Percentiles rank a stretch among this genome's conserved stretches.
These are phyloP conservation scores for Cheumatopsyche charites DNA, from an alignment of 1,140 invertebrate genomes.

Conservation along the genomic window DNA sequence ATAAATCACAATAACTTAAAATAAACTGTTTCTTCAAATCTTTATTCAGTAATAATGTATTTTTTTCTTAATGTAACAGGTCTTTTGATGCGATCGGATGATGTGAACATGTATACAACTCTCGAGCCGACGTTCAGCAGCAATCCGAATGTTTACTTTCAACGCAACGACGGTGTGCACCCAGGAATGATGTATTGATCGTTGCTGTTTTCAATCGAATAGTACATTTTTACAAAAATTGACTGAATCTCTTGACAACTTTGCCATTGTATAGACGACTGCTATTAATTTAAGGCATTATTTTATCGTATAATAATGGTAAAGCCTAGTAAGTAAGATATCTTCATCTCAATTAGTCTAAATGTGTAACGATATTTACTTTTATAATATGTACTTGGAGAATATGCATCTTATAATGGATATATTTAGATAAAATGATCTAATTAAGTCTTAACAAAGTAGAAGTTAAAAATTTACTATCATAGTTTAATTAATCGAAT, in stretches of 20 bases:
- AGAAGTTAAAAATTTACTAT: too few relatives aligned
- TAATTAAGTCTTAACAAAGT: too few relatives aligned
- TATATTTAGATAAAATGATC: too few relatives aligned
- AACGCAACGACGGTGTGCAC: conserved; percentile 75
- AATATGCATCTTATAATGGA: too few relatives aligned
- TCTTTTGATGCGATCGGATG: conserved; percentile 76
- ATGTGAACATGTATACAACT: conserved; percentile 81
- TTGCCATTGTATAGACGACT: conserved; percentile 31
- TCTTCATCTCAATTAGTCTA: too few relatives aligned
- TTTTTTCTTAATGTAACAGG: conserved; percentile 61
- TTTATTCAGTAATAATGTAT: too few relatives aligned
- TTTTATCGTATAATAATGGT: not conserved
- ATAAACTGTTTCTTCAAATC: too few relatives aligned
- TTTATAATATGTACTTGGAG: too few relatives aligned
- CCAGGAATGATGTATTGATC: conserved; percentile 83
- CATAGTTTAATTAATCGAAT: too few relatives aligned
- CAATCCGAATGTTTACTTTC: conserved; percentile 85
- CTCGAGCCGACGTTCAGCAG: conserved; percentile 81
- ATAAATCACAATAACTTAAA: too few relatives aligned
- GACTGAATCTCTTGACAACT: conserved; percentile 22
- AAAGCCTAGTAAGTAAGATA: too few relatives aligned
- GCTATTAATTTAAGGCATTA: not conserved
- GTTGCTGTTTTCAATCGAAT: not conserved
- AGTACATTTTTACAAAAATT: conserved; percentile 4
- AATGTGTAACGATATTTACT: too few relatives aligned